phyloP scores from a whole-genome alignment of 2,797 vertebrate genomes.

The Gymnoscopelus microlampas region DNA sequence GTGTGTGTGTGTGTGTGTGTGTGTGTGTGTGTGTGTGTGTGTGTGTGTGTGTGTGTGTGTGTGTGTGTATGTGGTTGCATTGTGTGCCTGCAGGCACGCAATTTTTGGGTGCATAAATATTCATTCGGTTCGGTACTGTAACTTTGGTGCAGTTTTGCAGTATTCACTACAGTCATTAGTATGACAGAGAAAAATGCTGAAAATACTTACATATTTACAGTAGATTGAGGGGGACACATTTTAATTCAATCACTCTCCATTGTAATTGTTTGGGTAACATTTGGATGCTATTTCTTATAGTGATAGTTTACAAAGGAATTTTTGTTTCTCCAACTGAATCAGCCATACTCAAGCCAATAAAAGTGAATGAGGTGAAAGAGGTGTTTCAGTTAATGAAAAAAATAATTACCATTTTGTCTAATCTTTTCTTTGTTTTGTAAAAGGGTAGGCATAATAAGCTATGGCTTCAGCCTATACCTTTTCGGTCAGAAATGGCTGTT shows the following conservation, averaged over 20 bases:
- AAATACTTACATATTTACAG: not conserved
- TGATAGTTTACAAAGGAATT: not conserved
- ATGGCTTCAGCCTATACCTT: too few relatives aligned
- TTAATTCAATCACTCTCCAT: not conserved
- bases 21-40: not conserved
- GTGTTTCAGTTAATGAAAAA: not conserved
- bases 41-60: not conserved
- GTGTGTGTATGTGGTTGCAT: not conserved
- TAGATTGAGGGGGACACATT: not conserved
- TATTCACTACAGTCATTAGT: too few relatives aligned
- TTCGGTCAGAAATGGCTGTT: too few relatives aligned
- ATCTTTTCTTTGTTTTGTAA: too few relatives aligned
- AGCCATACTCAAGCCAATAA: not conserved
- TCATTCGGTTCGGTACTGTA: not conserved
- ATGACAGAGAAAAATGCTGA: too few relatives aligned
- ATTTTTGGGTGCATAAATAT: not conserved
- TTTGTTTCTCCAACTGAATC: not conserved
- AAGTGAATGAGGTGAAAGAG: not conserved
- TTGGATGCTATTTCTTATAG: too few relatives aligned
- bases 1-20: not conserved
- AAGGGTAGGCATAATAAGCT: too few relatives aligned
- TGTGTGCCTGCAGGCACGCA: slow-evolving; percentile 11
- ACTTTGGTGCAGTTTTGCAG: not conserved
- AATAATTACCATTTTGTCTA: not conserved
- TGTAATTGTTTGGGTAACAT: too few relatives aligned